A percentile compares a stretch with the other conserved stretches of the same genome.
phyloP scores from a whole-genome alignment of 1,140 invertebrate genomes.

The Pseudomyrmex sp. region DNA sequence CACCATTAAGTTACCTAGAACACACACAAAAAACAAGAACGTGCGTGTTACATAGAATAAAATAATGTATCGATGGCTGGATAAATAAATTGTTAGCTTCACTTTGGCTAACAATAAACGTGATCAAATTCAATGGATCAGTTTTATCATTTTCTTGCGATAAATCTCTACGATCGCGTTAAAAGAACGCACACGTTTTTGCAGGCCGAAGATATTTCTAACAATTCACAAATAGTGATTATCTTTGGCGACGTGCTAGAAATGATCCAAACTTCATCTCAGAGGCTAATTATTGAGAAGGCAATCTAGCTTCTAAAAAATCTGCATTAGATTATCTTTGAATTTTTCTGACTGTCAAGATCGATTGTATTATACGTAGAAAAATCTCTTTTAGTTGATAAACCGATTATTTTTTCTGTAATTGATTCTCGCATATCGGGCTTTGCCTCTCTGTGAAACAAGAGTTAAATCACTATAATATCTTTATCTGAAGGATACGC shows the following conservation, averaged over 20 bases:
- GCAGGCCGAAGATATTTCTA: not conserved
- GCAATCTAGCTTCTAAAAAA: not conserved
- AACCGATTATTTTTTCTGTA: not conserved
- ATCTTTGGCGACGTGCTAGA: not conserved
- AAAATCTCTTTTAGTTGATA: not conserved
- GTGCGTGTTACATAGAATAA: not conserved
- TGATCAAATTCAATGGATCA: not conserved
- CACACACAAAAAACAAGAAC: conserved; percentile 70
- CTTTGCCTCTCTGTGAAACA: not conserved
- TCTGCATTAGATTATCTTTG: too few species aligned
- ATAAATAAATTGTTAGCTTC: not conserved
- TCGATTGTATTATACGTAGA: too few species aligned
- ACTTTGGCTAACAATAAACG: conserved; percentile 17
- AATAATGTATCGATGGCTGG: not conserved
- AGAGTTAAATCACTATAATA: not conserved
- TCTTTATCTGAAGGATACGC: not conserved
- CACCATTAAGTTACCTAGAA: conserved; percentile 92
- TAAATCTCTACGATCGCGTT: not conserved
- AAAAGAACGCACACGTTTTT: not conserved
- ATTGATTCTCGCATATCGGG: not conserved
- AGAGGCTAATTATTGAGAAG: not conserved
- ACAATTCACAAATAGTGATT: not conserved
- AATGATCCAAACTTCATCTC: not conserved
- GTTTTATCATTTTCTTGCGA: conserved; percentile 18
- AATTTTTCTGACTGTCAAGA: too few species aligned